These are phyloP conservation scores for Cephonodes hylas DNA, from an alignment of 2,888 invertebrate species.

Conservation along the genomic window DNA sequence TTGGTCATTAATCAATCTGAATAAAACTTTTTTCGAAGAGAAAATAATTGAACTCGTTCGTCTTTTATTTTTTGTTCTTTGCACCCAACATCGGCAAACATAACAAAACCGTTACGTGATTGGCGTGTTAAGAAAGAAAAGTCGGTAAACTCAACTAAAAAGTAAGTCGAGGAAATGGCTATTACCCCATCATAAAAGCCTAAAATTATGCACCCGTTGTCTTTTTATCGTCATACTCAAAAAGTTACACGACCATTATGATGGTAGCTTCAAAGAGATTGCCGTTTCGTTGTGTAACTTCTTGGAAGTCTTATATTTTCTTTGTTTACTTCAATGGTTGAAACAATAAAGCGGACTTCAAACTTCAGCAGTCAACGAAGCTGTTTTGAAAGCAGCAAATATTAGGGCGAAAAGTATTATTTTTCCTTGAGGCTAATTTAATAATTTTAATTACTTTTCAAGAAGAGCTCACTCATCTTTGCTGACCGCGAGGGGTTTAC, in stretches of 20 bases:
- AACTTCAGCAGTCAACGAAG: neutral
- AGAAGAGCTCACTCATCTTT: too few species aligned
- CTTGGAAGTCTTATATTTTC: neutral
- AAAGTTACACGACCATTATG: slow-evolving; percentile 5
- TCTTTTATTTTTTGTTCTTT: too few species aligned
- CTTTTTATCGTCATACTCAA: slow-evolving; percentile 10
- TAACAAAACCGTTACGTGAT: neutral
- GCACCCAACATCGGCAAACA: neutral
- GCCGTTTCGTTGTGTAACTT: neutral
- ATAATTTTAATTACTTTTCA: too few species aligned
- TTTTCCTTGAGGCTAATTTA: too few species aligned
- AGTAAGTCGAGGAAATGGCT: neutral
- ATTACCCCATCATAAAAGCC: slow-evolving; percentile 5
- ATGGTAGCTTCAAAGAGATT: neutral
- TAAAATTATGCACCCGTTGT: slow-evolving; percentile 13
- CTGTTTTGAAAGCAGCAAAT: neutral
- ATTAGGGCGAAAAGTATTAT: too few species aligned
- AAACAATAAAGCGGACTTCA: neutral
- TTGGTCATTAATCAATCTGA: too few species aligned
- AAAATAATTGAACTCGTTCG: too few species aligned
- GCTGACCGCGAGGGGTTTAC: too few species aligned
- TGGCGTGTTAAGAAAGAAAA: neutral
- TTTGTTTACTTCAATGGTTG: neutral
- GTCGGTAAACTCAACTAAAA: neutral
- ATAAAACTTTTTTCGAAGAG: too few species aligned